These are phyloP conservation scores for Forbesichthys papilliferus DNA, from an alignment of 2,113 vertebrate genomes.

Conservation along the genomic window DNA sequence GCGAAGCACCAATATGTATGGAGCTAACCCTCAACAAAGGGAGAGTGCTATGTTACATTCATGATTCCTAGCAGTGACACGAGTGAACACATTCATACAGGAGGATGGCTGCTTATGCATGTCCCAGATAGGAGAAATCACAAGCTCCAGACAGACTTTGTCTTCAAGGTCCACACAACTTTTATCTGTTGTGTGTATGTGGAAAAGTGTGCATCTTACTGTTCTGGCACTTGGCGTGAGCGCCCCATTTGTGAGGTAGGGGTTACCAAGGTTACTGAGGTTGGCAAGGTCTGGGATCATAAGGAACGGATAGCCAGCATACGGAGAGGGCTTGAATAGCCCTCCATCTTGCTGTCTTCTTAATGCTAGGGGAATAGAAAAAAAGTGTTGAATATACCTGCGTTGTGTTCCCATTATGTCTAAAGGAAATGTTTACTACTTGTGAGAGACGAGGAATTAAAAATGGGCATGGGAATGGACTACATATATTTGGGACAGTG, in stretches of 20 bases:
- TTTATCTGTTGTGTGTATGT: not conserved
- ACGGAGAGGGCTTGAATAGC: constrained; percentile 84
- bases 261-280: constrained; percentile 70
- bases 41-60: not conserved
- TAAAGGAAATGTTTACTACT: not conserved
- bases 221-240: constrained; percentile 82
- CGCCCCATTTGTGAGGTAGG: constrained; percentile 86
- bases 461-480: not conserved
- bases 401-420: not conserved
- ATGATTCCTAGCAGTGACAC: not conserved
- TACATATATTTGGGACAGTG: not conserved
- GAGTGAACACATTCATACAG: not conserved
- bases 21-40: not conserved
- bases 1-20: not conserved
- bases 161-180: not conserved
- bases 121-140: not conserved
- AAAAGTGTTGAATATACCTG: not conserved
- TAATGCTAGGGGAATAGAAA: constrained; percentile 68
- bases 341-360: constrained; percentile 82
- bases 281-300: constrained; percentile 87
- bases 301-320: constrained; percentile 89
- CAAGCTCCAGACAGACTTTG: not conserved
- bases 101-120: not conserved
- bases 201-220: constrained; percentile 70
- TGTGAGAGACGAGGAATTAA: not conserved